These are phyloP conservation scores for Cepphus grylle DNA, from an alignment of 2,113 vertebrate species.

Conservation along the genomic window DNA sequence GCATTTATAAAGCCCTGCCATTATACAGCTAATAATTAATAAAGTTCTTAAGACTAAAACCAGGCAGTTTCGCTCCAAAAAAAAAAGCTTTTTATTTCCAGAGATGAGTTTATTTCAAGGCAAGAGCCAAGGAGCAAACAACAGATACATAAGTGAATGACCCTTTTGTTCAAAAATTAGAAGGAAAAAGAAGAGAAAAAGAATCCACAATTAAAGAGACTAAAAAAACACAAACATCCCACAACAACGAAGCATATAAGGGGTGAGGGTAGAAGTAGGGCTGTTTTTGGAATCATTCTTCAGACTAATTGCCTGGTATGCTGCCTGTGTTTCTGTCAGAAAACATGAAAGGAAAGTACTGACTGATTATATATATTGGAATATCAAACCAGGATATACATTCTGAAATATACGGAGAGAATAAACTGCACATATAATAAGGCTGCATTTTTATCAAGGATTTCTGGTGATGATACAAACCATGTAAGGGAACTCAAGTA, in stretches of 20 bases:
- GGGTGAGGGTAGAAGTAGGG: neutral
- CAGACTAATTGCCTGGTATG: conserved; percentile 55
- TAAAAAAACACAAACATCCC: neutral
- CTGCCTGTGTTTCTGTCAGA: conserved; percentile 49
- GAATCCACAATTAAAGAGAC: neutral
- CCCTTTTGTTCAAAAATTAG: neutral
- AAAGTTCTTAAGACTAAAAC: neutral
- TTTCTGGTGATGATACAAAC: conserved; percentile 42
- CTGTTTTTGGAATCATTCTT: conserved; percentile 53
- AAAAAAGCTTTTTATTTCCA: neutral
- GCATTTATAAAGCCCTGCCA: neutral
- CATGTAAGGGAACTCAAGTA: conserved; percentile 7
- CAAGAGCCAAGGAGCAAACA: neutral
- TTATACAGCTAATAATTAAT: neutral
- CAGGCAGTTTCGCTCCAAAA: neutral
- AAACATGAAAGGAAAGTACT: conserved; percentile 55
- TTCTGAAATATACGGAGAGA: conserved; percentile 43
- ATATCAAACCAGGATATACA: conserved; percentile 56
- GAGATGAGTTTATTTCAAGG: neutral
- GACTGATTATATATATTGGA: conserved; percentile 49
- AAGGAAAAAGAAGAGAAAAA: neutral
- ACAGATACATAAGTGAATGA: neutral
- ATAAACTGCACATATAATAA: conserved; percentile 55
- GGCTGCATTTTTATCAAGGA: conserved; percentile 43
- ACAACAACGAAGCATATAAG: neutral